Percentiles rank a stretch among this genome's conserved stretches.
Conservation (phyloP, 92 coral and sea anemone genomes). For the Zoanthus sansibaricus region DNA sequence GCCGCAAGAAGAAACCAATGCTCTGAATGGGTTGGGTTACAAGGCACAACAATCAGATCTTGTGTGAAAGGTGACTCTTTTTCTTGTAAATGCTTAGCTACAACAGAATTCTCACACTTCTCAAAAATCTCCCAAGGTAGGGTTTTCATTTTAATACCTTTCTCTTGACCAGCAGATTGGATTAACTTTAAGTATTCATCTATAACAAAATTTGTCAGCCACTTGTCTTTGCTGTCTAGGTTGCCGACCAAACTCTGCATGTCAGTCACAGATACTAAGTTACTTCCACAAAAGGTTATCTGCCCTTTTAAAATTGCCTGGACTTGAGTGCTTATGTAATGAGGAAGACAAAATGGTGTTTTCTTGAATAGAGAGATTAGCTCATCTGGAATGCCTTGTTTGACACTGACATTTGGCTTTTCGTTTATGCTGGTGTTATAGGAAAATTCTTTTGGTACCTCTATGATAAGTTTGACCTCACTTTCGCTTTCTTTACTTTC, state of each 20-base stretch:
- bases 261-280: slow-evolving; percentile 34
- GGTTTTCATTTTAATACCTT: slow-evolving; percentile 40
- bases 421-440: slow-evolving; percentile 15
- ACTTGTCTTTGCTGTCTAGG: slow-evolving; percentile 33
- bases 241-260: slow-evolving; percentile 39
- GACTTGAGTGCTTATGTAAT: slow-evolving; percentile 47
- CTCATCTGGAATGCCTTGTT: slow-evolving; percentile 43
- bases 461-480: slow-evolving; percentile 20
- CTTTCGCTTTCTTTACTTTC: slow-evolving; percentile 9
- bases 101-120: slow-evolving; percentile 15
- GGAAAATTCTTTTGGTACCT: slow-evolving; percentile 33
- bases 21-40: slow-evolving; percentile 40
- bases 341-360: slow-evolving; percentile 28
- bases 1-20: slow-evolving; percentile 59
- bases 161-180: slow-evolving; percentile 54
- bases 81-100: slow-evolving; percentile 18
- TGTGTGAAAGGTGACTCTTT: slow-evolving; percentile 25
- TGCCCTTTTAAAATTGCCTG: slow-evolving; percentile 47
- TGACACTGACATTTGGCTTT: too few species aligned
- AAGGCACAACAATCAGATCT: slow-evolving; percentile 44
- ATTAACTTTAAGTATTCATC: slow-evolving; percentile 44
- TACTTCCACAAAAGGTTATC: slow-evolving; percentile 49
- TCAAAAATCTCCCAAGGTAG: slow-evolving; percentile 45
- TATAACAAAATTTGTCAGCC: slow-evolving; percentile 49
- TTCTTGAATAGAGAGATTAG: slow-evolving; percentile 34